Evolutionary conservation across 92 coral and sea anemone species (phyloP), one percentile per base, ranked within the genome.

Genomic region (Palythoa caribaeorum): DNA sequence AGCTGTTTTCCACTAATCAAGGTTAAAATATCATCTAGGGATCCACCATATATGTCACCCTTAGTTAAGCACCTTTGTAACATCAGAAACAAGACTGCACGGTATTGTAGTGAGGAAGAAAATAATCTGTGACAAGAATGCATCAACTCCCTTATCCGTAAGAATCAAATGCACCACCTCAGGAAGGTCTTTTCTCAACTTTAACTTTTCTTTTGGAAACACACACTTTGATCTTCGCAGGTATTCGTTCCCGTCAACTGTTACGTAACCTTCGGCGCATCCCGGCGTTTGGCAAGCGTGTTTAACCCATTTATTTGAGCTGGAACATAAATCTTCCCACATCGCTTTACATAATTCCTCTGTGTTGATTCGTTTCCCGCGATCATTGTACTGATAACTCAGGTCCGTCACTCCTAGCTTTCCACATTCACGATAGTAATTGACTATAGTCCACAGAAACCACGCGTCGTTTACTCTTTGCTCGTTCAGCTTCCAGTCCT

Each of bases 401-500:
- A 88, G 19, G 60, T 69, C 71, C 11, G 76, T 89, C 48, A 37
- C 80, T 21, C 85, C 80, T 40, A 87, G 66, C 63, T 69, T 87
- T 6, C 90, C 90, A 2, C 17, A 66, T 77, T 65, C 68, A 28
- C 63, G 59, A 51, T 77, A 88, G 79, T 84, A 91, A 44, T 84
- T 91, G 9, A 91, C 91, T 10, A 79, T 54, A 3, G 84, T 74
- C 87, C 91, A 91, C 17, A 88, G 51, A 85, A 91, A 91, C 94
- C 89, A 94, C 17, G 94, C 93, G 57, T 94, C 94, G 55, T 90
- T 92, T 40, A 92, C 92, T 48, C 90, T 85, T 57, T 92, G 89
- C 79, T 94, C 95, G 78, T 94, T 94, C 53, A 92, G 69, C 35
- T 37, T 17, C 94, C 95, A 94, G 5, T 79, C 93, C 8, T 40